These are phyloP conservation scores for Villa cingulata DNA, from an alignment of 2,888 invertebrate genomes.

Conservation along the genomic window DNA sequence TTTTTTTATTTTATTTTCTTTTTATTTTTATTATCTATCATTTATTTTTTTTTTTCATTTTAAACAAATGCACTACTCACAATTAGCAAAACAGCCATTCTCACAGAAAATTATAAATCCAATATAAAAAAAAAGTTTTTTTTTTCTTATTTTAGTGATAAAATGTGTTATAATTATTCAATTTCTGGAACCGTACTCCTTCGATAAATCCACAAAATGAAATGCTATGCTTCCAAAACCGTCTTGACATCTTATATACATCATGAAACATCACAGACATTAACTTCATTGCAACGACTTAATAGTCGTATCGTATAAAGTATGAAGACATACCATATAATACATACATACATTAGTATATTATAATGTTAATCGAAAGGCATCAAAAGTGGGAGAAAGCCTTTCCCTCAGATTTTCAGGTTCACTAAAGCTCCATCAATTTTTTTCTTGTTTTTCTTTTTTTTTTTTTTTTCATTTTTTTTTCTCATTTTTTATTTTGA, in stretches of 20 bases:
- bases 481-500: no score
- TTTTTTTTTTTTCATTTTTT: no score
- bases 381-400: slow-evolving; percentile 8
- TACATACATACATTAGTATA: no score
- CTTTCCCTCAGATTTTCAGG: neutral
- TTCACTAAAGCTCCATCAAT: neutral
- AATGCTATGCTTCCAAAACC: slow-evolving; percentile 6
- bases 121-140: no score
- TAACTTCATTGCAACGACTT: slow-evolving; percentile 4
- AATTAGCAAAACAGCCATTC: slow-evolving; percentile 5
- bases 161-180: neutral
- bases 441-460: no score
- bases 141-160: no score
- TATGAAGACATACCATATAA: no score
- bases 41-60: neutral
- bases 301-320: no score
- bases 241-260: slow-evolving; percentile 8
- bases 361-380: neutral
- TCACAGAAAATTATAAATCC: neutral
- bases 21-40: neutral
- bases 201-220: slow-evolving; percentile 3
- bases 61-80: slow-evolving; percentile 1
- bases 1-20: no score
- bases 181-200: neutral
- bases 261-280: slow-evolving; percentile 1